Base-by-base conservation (phyloP, 2,888 invertebrate genomes). In the Linhomoeus sp. region DNA sequence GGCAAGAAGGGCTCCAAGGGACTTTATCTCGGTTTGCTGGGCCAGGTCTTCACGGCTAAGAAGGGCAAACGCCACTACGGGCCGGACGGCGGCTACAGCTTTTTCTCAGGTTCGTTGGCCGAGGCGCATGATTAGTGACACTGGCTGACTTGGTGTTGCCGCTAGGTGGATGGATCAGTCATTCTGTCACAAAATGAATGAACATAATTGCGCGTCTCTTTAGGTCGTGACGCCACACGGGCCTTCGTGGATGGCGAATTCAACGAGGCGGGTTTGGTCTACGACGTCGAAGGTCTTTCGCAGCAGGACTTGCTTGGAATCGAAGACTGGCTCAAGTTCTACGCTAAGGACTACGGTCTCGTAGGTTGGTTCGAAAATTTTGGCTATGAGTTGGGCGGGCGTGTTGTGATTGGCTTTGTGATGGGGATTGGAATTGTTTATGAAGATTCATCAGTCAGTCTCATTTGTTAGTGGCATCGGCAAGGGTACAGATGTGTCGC, bases 211-310 rank as follows among this genome's bases (percentile, higher is more conserved):
- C n/a, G n/a, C n/a, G n/a, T n/a, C n/a, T n/a, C n/a, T 52, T 38
- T 25, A 58, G 92, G 88, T 1, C 76, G 77, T 57, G 94, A 97
- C 75, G 90, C 81, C 2, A 81, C 85, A 1, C 74, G 80, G 61
- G 81, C 84, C 7, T 88, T 88, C 65, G 75, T 92, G 26, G 82
- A 82, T 7, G 94, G 94, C 0, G 76, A 90, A 58, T 92, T 92
- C 62, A 74, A 76, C 39, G 75, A 77, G 51, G 73, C 73, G 64
- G 75, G 76, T 57, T 58, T 77, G 60, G 66, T 76, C 38, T 88
- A 90, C 64, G 81, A 87, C 66, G 74, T 87, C 14, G 67, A 76
- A 29, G 78, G 75, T 51, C 68, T 92, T 23, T 70, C 75, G 25
- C 70, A 74, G 45, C 69, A 73, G 46, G 81, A 87, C 51, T 65